Base-by-base conservation (phyloP, 1,140 invertebrate species). In the Drosophila guanche region DNA sequence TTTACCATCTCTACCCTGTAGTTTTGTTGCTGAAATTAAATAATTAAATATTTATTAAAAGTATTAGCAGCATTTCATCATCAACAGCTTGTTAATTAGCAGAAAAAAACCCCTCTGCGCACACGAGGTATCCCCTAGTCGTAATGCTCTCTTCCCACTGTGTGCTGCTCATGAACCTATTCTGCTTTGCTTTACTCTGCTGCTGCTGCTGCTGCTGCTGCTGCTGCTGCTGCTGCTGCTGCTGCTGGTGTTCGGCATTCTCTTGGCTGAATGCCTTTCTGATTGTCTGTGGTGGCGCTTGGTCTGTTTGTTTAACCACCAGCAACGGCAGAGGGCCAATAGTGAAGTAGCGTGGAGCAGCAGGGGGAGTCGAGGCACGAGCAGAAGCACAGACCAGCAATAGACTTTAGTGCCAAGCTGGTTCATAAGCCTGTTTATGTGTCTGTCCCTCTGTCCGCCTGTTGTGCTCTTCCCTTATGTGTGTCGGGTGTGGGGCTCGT, bases 301-400 rank as follows among this genome's bases (percentile, higher is more conserved):
- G 83, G 56, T 63, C 51, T 84, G 71, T 84, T 84, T 84, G 66
- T 47, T 50, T 75, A 75, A 61, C 62, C 69, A 51, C 48, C 76
- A 57, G 20, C 53, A 59, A 27, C 55, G 48, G 53, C 33, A 58
- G 40, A 43, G 25, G 43, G 23, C 23, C 40, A 67, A 20, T 22
- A 37, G 29, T 10, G 29, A 10, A 12, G 10, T 7, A 12, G 10
- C 10, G 33, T 4, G 25, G 16, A 20, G 10, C 8, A 37, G 10
- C 2, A 33, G 29, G 8, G 8, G 29, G 29, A 33, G 29, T 3
- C 4, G 3, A 4, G 33, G 8, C 29, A 10, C 8, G 3, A 10
- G 29, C 33, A 12, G 0, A 37, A 10, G 29, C 33, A 37, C 1
- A 37, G 33, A 37, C 33, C 33, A 37, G 10, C 66, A 40, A 48